Percentiles rank a stretch among this genome's conserved stretches.
Conservation (phyloP, 2,888 invertebrate genomes). For the Tupiocoris notatus region DNA sequence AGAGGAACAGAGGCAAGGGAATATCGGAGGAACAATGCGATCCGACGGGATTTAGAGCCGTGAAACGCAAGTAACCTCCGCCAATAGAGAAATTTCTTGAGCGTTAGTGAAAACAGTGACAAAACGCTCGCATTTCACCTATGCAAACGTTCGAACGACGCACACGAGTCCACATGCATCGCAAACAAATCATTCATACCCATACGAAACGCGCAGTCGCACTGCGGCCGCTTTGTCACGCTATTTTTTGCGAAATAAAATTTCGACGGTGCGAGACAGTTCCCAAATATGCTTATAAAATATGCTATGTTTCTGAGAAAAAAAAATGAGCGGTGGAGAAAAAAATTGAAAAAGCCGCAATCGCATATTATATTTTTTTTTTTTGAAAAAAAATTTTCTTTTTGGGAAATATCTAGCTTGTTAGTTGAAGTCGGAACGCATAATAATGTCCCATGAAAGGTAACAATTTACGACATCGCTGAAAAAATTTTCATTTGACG, state of each 20-base stretch:
- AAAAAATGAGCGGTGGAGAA: too few species aligned
- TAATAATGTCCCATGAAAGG: not conserved
- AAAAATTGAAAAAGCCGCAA: too few species aligned
- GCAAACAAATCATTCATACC: conserved; percentile 13
- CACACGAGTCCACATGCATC: conserved; percentile 18
- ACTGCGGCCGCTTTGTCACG: conserved; percentile 34
- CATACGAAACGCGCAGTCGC: conserved; percentile 13
- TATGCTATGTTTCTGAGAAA: too few species aligned
- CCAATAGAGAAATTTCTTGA: not conserved
- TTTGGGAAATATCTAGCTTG: conserved; percentile 24
- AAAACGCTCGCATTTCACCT: conserved; percentile 23
- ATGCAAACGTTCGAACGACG: not conserved
- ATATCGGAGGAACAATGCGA: not conserved
- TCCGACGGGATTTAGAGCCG: not conserved
- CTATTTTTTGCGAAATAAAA: conserved; percentile 2
- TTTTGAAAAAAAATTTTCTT: too few species aligned
- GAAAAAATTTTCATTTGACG: not conserved
- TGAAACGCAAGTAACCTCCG: not conserved
- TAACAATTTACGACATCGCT: too few species aligned
- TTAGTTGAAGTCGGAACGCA: conserved; percentile 8
- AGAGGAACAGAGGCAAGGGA: not conserved
- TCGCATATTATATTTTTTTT: too few species aligned
- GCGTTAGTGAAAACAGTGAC: conserved; percentile 28
- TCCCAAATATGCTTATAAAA: conserved; percentile 4
- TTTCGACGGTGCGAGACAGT: conserved; percentile 15